A percentile compares a stretch with the other conserved stretches of the same genome.
Conservation (phyloP, 2,797 vertebrate species). For the Hippocampus kuda region DNA sequence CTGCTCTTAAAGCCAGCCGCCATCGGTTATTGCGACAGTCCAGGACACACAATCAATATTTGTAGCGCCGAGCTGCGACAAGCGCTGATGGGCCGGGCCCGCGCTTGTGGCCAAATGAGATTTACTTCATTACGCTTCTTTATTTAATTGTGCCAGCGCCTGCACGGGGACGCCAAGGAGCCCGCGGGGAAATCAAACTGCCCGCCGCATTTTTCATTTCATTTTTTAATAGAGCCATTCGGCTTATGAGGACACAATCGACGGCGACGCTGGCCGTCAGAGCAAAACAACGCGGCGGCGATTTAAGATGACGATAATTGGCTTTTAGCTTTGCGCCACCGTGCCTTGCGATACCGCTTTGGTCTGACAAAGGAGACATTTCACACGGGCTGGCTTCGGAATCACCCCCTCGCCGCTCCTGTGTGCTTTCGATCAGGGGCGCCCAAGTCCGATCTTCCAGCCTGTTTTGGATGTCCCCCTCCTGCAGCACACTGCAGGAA, state of each 20-base stretch:
- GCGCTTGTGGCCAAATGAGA: constrained; percentile 39
- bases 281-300: not conserved
- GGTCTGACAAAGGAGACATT: not conserved
- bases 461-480: too few relatives aligned
- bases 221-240: constrained; percentile 23
- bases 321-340: not conserved
- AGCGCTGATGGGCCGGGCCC: constrained; percentile 36
- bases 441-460: too few relatives aligned
- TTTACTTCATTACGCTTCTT: constrained; percentile 47
- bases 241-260: constrained; percentile 7
- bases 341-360: not conserved
- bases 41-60: constrained; percentile 43
- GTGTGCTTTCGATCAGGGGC: too few relatives aligned
- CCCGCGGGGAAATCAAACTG: constrained; percentile 28
- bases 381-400: not conserved
- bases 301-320: not conserved
- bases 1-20: constrained; percentile 24
- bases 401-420: not conserved
- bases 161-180: constrained; percentile 24
- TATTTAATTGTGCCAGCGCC: constrained; percentile 36
- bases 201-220: constrained; percentile 16
- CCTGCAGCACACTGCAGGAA: too few relatives aligned
- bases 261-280: not conserved
- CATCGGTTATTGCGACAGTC: constrained; percentile 38
- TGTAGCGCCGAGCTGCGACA: constrained; percentile 35